Percentiles rank a stretch among this genome's conserved stretches.
These are phyloP conservation scores for Drosophila quasianomalipes DNA, from an alignment of 2,888 invertebrate species.

Conservation along the genomic window DNA sequence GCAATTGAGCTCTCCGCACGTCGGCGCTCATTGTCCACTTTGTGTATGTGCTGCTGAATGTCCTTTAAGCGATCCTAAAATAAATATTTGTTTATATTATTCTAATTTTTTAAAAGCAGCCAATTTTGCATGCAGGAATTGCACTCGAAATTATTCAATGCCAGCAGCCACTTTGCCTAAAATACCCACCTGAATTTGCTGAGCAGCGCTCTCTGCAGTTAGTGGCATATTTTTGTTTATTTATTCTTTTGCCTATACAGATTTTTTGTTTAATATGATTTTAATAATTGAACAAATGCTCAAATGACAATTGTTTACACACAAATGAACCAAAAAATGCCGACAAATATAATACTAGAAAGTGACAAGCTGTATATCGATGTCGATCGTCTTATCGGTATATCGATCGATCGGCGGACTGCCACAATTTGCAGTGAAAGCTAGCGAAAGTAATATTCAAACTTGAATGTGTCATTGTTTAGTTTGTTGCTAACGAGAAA, in stretches of 20 bases:
- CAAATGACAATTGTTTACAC: neutral
- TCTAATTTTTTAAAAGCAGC: neutral
- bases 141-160: neutral
- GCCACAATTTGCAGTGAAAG: conserved; percentile 47
- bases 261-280: neutral
- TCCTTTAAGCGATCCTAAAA: conserved; percentile 91
- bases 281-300: conserved; percentile 1
- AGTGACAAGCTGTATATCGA: no score
- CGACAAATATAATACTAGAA: neutral
- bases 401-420: conserved; percentile 7
- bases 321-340: neutral
- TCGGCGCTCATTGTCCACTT: conserved; percentile 92
- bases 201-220: conserved; percentile 91
- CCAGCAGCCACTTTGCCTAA: neutral
- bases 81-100: neutral
- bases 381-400: neutral
- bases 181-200: conserved; percentile 87
- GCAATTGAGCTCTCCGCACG: conserved; percentile 93
- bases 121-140: no score
- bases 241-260: conserved; percentile 1
- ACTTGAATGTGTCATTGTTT: conserved; percentile 47
- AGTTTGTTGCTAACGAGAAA: conserved; percentile 47
- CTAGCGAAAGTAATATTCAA: conserved; percentile 51
- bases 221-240: conserved; percentile 88
- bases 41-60: conserved; percentile 91